phyloP scores from a whole-genome alignment of 2,888 invertebrate species.

The Brenthis ino region DNA sequence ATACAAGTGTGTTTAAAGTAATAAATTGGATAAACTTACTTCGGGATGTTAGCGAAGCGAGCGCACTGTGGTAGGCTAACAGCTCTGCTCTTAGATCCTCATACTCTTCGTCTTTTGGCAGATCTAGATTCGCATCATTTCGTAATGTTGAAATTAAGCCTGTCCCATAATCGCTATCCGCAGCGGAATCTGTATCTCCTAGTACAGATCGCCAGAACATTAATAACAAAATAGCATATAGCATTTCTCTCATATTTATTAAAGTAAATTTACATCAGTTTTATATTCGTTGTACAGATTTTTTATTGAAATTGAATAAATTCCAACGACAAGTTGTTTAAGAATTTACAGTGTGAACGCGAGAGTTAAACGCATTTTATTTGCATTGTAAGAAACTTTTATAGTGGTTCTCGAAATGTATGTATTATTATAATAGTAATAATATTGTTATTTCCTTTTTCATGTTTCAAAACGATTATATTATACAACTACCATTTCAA shows the following conservation, averaged over 20 bases:
- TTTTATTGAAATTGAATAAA: slow-evolving; percentile 67
- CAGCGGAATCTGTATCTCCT: slow-evolving; percentile 24
- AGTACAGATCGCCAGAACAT: slow-evolving; percentile 22
- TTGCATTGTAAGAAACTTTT: slow-evolving; percentile 12
- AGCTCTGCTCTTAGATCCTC: slow-evolving; percentile 73
- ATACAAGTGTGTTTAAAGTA: slow-evolving; percentile 14
- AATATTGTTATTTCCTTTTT: background rate
- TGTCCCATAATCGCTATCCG: slow-evolving; percentile 49
- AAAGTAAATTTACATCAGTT: slow-evolving; percentile 45
- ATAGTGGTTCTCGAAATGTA: slow-evolving; percentile 4
- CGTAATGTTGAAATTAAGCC: slow-evolving; percentile 53
- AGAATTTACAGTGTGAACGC: slow-evolving; percentile 34
- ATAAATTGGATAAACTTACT: slow-evolving; percentile 35
- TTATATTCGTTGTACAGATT: slow-evolving; percentile 44
- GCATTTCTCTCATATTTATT: slow-evolving; percentile 51
- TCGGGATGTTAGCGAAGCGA: slow-evolving; percentile 52
- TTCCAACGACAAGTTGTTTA: slow-evolving; percentile 56
- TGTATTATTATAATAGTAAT: slow-evolving; percentile 15
- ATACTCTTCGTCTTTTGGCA: slow-evolving; percentile 70
- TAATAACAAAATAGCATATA: slow-evolving; percentile 49
- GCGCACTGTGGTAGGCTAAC: slow-evolving; percentile 66
- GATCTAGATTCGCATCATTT: slow-evolving; percentile 64
- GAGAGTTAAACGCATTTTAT: slow-evolving; percentile 21
- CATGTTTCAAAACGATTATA: slow-evolving; percentile 4
- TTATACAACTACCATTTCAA: slow-evolving; percentile 3